Evolutionary conservation across 2,797 vertebrate species (phyloP).

Genomic region (Rousettus madagascariensis): DNA sequence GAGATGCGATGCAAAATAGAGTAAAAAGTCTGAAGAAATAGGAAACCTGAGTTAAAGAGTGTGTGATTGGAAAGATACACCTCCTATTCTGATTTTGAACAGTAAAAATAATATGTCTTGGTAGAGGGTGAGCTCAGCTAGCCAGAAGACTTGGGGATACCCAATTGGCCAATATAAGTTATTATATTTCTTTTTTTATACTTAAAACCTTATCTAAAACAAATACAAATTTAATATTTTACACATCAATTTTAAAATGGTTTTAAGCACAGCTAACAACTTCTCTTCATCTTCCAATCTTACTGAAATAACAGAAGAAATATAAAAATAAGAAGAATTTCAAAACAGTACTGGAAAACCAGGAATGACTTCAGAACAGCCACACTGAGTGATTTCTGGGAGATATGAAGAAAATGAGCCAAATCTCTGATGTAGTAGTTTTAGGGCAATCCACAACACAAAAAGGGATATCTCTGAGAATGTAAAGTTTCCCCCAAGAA

Average conservation of each 20-base stretch:
- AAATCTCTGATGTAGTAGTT: background rate
- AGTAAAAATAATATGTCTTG: background rate
- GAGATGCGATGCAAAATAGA: background rate
- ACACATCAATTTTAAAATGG: background rate
- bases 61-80: background rate
- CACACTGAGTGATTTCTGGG: background rate
- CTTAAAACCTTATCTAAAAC: background rate
- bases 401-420: background rate
- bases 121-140: background rate
- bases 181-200: background rate
- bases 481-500: background rate
- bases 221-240: background rate
- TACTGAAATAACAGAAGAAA: background rate
- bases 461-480: background rate
- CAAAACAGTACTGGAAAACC: background rate
- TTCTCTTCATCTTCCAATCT: background rate
- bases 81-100: background rate
- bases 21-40: background rate
- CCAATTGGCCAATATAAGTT: background rate
- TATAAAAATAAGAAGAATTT: background rate
- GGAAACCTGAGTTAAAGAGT: background rate
- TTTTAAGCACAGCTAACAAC: background rate
- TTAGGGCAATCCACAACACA: background rate
- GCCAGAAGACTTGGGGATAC: background rate
- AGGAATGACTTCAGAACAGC: background rate